Base-by-base conservation (phyloP, 2,113 vertebrate species). In the Hemiprocne comata region DNA sequence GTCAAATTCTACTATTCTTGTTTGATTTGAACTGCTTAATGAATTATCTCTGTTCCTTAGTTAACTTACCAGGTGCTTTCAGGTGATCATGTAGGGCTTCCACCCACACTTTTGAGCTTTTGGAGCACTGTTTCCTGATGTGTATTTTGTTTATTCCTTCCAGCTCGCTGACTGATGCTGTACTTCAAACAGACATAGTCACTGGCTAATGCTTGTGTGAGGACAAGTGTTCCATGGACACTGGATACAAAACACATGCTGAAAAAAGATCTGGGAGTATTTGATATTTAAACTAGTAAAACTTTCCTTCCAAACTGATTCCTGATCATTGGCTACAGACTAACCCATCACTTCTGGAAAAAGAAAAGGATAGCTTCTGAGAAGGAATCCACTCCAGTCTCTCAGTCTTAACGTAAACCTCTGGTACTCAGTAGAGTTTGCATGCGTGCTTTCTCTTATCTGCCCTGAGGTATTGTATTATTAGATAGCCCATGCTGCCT, bases 171-270 rank as follows among this genome's bases (percentile, higher is more conserved):
- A 96, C 94, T 96, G 96, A 95, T 96, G 96, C 96, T 97, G 95
- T 96, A 82, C 96, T 97, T 73, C 96, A 96, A 23, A 96, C 93
- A 97, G 95, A 95, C 94, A 96, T 96, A 97, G 96, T 97, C 95
- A 96, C 94, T 97, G 96, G 92, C 96, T 96, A 94, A 96, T 95
- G 94, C 85, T 95, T 97, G 94, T 97, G 75, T 97, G 96, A 97
- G 95, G 96, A 97, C 94, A 97, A 96, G 94, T 97, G 96, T 97
- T 97, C 85, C 95, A 96, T 95, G 92, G 94, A 97, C 95, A 97
- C 90, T 95, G 96, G 96, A 96, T 96, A 96, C 94, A 97, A 97
- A 96, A 96, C 96, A 96, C 87, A 95, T 96, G 95, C 92, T 97
- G 95, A 96, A 67, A 67, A 97, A 92, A 94, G 85, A 97, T 96